A percentile compares a stretch with the other conserved stretches of the same genome.
Evolutionary conservation across 2,113 vertebrate species (phyloP).

Genomic region (Dipodomys stephensi): DNA sequence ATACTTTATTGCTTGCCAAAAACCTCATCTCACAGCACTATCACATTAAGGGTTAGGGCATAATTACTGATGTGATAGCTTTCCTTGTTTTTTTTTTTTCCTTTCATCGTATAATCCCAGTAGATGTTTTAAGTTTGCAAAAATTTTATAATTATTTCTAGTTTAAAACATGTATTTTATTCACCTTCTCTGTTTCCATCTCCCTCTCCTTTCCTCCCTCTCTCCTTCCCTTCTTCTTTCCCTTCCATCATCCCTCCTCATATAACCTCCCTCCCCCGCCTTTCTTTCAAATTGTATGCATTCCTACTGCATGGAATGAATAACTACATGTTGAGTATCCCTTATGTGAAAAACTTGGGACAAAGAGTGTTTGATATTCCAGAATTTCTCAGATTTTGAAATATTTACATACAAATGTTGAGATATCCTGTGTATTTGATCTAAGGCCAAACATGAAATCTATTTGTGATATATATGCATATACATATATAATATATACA

Average conservation of each 20-base stretch:
- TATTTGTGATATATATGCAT: not conserved
- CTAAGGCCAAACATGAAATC: not conserved
- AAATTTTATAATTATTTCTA: conserved; percentile 29
- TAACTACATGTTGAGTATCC: not conserved
- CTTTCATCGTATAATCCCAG: not conserved
- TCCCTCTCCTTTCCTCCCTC: not conserved
- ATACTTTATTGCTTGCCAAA: not conserved
- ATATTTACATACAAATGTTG: not conserved
- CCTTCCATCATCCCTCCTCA: not conserved
- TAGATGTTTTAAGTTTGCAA: not conserved
- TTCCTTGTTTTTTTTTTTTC: not conserved
- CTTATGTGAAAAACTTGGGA: not conserved
- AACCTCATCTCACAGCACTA: not conserved
- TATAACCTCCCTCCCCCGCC: too few relatives aligned
- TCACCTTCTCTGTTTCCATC: not conserved
- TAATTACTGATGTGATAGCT: not conserved
- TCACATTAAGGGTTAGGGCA: not conserved
- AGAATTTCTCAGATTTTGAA: not conserved
- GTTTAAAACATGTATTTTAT: not conserved
- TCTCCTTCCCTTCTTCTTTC: not conserved
- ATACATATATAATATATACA: too few relatives aligned
- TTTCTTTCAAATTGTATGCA: too few relatives aligned
- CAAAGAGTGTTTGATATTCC: not conserved
- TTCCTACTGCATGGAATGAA: not conserved
- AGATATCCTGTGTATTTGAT: not conserved